Percentiles rank a stretch among this genome's conserved stretches.
These are phyloP conservation scores for Papilio dardanus DNA, from an alignment of 1,140 invertebrate genomes.

Conservation along the genomic window DNA sequence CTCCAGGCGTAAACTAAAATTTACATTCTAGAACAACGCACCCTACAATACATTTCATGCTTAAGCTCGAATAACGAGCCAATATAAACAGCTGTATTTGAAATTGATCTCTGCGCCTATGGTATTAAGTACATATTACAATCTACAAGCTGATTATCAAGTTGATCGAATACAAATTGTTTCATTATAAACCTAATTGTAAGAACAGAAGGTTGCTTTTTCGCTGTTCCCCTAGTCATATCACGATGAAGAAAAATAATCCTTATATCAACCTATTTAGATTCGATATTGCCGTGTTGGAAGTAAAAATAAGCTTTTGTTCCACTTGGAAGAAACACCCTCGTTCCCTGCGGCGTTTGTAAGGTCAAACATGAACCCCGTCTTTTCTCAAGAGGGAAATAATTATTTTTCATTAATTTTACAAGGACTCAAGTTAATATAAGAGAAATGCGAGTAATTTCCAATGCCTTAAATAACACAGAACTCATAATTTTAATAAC, in stretches of 20 bases:
- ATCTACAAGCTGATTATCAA: constrained; percentile 44
- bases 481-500: neutral
- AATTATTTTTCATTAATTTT: constrained; percentile 22
- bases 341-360: constrained; percentile 44
- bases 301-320: constrained; percentile 28
- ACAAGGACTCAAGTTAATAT: neutral
- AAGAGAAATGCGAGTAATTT: neutral
- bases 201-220: constrained; percentile 61
- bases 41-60: constrained; percentile 41
- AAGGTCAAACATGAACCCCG: constrained; percentile 59
- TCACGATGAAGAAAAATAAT: constrained; percentile 48
- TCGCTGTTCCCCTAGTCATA: constrained; percentile 39
- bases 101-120: constrained; percentile 44
- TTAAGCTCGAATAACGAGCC: constrained; percentile 35
- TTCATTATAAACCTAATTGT: constrained; percentile 66
- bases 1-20: constrained; percentile 44
- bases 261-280: constrained; percentile 48
- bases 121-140: constrained; percentile 47
- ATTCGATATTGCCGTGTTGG: constrained; percentile 41
- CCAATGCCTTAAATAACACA: neutral
- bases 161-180: constrained; percentile 65
- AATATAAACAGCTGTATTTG: constrained; percentile 23
- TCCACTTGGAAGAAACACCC: constrained; percentile 31
- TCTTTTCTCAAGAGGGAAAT: constrained; percentile 15
- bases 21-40: constrained; percentile 47